Evolutionary conservation across 2,797 vertebrate species (phyloP).

Genomic region (Girardinus metallicus): DNA sequence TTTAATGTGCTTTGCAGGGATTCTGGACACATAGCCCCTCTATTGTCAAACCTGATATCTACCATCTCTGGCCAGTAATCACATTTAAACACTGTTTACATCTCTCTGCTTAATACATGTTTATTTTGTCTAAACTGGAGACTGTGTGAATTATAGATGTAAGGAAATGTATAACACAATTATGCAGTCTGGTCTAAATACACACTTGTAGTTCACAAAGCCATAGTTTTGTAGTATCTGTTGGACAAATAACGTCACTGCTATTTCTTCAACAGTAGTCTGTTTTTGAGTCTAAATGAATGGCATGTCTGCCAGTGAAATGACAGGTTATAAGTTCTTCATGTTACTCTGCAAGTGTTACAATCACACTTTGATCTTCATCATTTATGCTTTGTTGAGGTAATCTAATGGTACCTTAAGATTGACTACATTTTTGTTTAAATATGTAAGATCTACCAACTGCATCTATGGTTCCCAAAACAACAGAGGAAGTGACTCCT

Average conservation of each 20-base stretch:
- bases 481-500: neutral
- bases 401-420: neutral
- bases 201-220: neutral
- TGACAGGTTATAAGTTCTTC: neutral
- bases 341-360: neutral
- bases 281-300: neutral
- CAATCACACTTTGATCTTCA: neutral
- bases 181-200: neutral
- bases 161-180: neutral
- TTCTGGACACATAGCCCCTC: slow-evolving; percentile 20
- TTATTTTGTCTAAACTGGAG: neutral
- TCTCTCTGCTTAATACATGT: neutral
- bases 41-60: neutral
- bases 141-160: neutral
- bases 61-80: neutral
- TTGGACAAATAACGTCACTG: slow-evolving; percentile 33
- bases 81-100: neutral
- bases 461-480: neutral
- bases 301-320: neutral
- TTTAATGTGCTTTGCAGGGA: slow-evolving; percentile 45
- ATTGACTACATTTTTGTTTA: neutral
- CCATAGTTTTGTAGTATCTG: slow-evolving; percentile 26
- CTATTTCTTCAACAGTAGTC: neutral
- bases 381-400: neutral
- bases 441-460: neutral